Evolutionary conservation across 2,888 invertebrate genomes (phyloP), one percentile per base, ranked within the genome.

Genomic region (Selenia dentaria): DNA sequence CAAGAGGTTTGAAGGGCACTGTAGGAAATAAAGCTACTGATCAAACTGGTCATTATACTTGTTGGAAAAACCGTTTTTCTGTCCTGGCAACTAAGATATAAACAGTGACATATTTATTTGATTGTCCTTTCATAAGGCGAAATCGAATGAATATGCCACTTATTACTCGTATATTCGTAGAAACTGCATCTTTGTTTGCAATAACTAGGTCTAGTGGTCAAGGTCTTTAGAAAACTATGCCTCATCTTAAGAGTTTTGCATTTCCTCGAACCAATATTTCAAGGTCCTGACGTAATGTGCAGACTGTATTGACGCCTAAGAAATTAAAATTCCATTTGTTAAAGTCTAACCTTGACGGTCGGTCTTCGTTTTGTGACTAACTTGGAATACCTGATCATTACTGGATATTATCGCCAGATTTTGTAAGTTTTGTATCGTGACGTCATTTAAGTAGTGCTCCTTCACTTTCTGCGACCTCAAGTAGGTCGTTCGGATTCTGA

Each of bases 381-480:
- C 29, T 29, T 25, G 22, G 10, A 25, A 25, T 25, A 25, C 25
- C 25, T 10, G 2, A 10, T 25, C 9, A 10, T 24, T 8, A 31
- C n/a, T 25, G 13, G 3, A 16, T 16, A 1, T 33, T 26, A 14
- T 37, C 39, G 28, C 13, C 18, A 14, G 41, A 43, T 40, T 37
- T 40, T 25, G 12, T 8, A 5, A 48, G 33, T 12, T 44, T 24
- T 14, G 13, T 3, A n/a, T 4, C 31, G 35, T 57, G 66, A 75
- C 73, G 75, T 80, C 73, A 75, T 27, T 28, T 49, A 29, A 39
- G 26, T 32, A 35, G 9, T 38, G 33, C 49, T 53, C 53, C 60
- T 55, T 62, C 5, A 62, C 59, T 58, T 44, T 53, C 54, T 40
- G 40, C 62, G 71, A 72, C 67, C 71, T 70, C 60, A 57, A 68